Base-by-base conservation (phyloP, 2,113 vertebrate species). In the Carlito syrichta region DNA sequence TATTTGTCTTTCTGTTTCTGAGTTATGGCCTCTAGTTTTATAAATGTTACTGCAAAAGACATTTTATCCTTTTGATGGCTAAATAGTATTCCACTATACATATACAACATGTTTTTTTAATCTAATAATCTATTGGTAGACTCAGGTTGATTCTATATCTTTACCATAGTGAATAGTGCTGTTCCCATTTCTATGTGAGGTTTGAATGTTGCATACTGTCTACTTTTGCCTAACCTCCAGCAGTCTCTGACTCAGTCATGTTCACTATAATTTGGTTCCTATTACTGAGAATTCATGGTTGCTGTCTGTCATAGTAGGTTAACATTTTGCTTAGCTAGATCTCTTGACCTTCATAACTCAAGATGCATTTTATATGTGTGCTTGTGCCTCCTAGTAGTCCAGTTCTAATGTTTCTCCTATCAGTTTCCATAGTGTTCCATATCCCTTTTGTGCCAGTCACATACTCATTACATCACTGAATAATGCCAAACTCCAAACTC, bases 141-240 rank as follows among this genome's bases (percentile, higher is more conserved):
- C 32, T 66, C 35, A 66, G 63, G 3, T 66, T 66, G 63, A 66
- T 35, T 66, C 32, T 16, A n/a, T 35, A 66, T n/a, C 32, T 66
- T 17, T 66, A 16, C 35, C 35, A n/a, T n/a, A 7, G 32, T 8
- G 32, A 66, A n/a, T 66, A 66, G 7, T 30, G 63, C 32, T 66
- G 63, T 32, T 35, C 35, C 16, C 1, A 76, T 89, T 63, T 84
- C n/a, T 27, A 5, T 48, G 10, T 8, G 32, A 17, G 2, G 0
- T 32, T 68, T 73, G 6, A 30, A 43, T 0, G 3, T 7, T 48
- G 0, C 3, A 12, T 52, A 25, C 1, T 40, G 19, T 23, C 5
- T 27, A 22, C 4, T 60, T 22, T 73, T 45, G 19, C 22, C 27
- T 45, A 25, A 83, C 2, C 12, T 78, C 10, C 19, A 62, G 20